phyloP scores from a whole-genome alignment of 2,888 invertebrate genomes.

The Ochropacha duplaris region DNA sequence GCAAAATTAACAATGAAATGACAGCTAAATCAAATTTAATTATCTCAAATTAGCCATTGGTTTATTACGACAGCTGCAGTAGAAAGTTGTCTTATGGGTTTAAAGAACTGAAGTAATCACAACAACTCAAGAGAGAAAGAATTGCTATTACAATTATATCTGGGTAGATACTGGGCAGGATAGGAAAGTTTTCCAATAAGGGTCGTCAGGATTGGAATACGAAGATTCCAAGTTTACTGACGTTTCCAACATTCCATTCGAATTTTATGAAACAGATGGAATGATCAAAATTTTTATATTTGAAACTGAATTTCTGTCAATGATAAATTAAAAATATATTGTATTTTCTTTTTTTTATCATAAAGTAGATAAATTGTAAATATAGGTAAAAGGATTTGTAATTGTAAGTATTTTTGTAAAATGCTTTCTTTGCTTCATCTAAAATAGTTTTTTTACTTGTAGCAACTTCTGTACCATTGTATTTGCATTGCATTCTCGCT shows the following conservation, averaged over 20 bases:
- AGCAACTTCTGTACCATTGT: too few species aligned
- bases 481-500: too few species aligned
- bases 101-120: background rate
- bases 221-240: slow-evolving; percentile 18
- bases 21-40: too few species aligned
- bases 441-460: too few species aligned
- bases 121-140: slow-evolving; percentile 4
- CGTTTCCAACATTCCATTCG: background rate
- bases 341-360: background rate
- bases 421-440: too few species aligned
- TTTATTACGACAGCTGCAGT: too few species aligned
- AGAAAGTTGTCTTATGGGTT: background rate
- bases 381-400: too few species aligned
- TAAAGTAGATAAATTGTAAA: too few species aligned
- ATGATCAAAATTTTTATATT: background rate
- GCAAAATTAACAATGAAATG: too few species aligned
- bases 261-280: background rate
- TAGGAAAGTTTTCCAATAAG: slow-evolving; percentile 46
- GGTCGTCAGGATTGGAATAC: slow-evolving; percentile 25
- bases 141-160: slow-evolving; percentile 33
- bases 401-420: too few species aligned
- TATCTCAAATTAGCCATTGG: too few species aligned
- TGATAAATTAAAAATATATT: background rate
- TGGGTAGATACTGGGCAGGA: slow-evolving; percentile 28
- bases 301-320: background rate